Percentiles rank a stretch among this genome's conserved stretches.
These are phyloP conservation scores for Eupsittula cactorum DNA, from an alignment of 2,113 vertebrate species.

Conservation along the genomic window DNA sequence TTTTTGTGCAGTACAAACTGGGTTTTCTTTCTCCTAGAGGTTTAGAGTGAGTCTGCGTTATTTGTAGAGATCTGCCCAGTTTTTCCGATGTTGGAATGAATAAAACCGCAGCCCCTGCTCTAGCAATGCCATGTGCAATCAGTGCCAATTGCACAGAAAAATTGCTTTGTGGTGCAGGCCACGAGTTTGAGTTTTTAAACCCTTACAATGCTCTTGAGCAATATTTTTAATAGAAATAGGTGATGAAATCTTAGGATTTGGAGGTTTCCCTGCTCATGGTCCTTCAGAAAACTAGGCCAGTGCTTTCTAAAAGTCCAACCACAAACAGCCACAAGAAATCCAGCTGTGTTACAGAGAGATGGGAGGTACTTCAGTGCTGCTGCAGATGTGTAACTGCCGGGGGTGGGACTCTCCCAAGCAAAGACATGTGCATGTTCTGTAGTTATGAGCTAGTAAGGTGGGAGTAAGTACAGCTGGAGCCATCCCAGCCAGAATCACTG, in stretches of 20 bases:
- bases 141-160: background rate
- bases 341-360: background rate
- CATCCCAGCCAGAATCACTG: background rate
- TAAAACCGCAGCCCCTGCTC: background rate
- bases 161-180: background rate
- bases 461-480: background rate
- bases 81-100: background rate
- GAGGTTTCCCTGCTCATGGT: background rate
- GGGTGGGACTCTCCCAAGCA: background rate
- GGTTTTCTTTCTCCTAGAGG: background rate
- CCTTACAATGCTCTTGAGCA: background rate
- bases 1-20: background rate
- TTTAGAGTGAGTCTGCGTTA: background rate
- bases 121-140: background rate
- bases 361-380: accelerated
- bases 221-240: background rate
- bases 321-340: background rate
- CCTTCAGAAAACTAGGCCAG: background rate
- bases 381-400: background rate
- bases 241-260: background rate
- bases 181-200: background rate
- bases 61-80: background rate
- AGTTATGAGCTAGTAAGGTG: background rate
- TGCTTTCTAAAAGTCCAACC: background rate
- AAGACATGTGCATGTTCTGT: accelerated